A percentile compares a stretch with the other conserved stretches of the same genome.
These are phyloP conservation scores for Epinephelus malabaricus DNA, from an alignment of 2,797 vertebrate species.

Conservation along the genomic window DNA sequence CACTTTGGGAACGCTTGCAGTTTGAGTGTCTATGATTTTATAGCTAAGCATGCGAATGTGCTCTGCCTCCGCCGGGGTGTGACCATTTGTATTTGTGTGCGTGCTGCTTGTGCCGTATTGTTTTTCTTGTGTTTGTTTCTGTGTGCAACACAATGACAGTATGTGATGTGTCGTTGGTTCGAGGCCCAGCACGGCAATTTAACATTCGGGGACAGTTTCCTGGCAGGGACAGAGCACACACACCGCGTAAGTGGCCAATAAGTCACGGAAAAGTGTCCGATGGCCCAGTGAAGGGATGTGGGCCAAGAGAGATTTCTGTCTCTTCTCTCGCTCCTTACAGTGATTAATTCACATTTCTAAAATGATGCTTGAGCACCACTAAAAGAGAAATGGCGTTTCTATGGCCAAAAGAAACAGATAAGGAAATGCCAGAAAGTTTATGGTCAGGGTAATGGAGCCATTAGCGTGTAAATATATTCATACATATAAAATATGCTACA, in stretches of 20 bases:
- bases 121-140: constrained; percentile 37
- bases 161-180: constrained; percentile 84
- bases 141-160: constrained; percentile 47
- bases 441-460: constrained; percentile 32
- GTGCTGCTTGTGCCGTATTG: neutral
- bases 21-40: constrained; percentile 41
- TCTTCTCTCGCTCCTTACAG: constrained; percentile 25
- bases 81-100: constrained; percentile 15
- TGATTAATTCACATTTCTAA: constrained; percentile 35
- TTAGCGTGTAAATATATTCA: constrained; percentile 15
- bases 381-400: constrained; percentile 25
- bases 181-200: constrained; percentile 80
- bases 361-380: constrained; percentile 19
- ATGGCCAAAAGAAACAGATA: constrained; percentile 8
- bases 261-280: constrained; percentile 62
- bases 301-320: constrained; percentile 38
- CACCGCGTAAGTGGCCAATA: constrained; percentile 54
- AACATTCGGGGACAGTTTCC: constrained; percentile 68
- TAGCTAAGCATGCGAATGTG: neutral
- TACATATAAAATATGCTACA: neutral
- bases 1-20: constrained; percentile 41
- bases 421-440: constrained; percentile 9
- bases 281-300: constrained; percentile 43
- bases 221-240: constrained; percentile 40
- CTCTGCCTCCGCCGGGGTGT: neutral